These are phyloP conservation scores for Drosophila mercatorum DNA, from an alignment of 2,888 invertebrate genomes.

Conservation along the genomic window DNA sequence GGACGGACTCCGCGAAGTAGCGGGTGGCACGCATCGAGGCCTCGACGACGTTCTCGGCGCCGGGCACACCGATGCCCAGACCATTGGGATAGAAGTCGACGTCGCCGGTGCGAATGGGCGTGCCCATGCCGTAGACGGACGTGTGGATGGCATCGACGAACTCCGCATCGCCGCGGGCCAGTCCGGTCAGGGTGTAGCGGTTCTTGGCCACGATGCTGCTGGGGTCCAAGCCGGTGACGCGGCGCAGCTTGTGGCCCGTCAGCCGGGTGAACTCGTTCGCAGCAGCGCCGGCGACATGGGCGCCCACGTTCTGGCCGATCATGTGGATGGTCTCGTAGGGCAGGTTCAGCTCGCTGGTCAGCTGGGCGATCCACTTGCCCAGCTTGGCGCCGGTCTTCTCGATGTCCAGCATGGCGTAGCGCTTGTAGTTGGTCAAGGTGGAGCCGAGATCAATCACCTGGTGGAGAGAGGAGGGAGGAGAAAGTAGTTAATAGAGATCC, in stretches of 20 bases:
- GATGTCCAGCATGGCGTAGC: conserved; percentile 71
- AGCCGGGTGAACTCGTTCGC: conserved; percentile 76
- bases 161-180: conserved; percentile 83
- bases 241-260: conserved; percentile 79
- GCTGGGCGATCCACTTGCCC: conserved; percentile 74
- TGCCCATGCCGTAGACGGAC: conserved; percentile 79
- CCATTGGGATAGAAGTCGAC: conserved; percentile 84
- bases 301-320: conserved; percentile 79
- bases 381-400: conserved; percentile 69
- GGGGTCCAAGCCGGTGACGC: conserved; percentile 83
- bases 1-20: conserved; percentile 83
- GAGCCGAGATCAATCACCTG: conserved; percentile 80
- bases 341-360: conserved; percentile 59
- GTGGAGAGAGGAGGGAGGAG: too few species aligned
- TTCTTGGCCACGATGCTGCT: conserved; percentile 71
- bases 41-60: conserved; percentile 79
- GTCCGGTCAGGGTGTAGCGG: conserved; percentile 63
- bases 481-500: not conserved
- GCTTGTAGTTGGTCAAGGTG: conserved; percentile 63
- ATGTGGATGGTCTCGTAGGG: conserved; percentile 79
- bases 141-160: conserved; percentile 83
- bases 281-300: conserved; percentile 83
- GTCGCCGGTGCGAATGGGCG: conserved; percentile 72
- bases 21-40: conserved; percentile 80
- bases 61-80: conserved; percentile 72